Conservation (phyloP, 2,113 vertebrate genomes). For the Columbina picui region DNA sequence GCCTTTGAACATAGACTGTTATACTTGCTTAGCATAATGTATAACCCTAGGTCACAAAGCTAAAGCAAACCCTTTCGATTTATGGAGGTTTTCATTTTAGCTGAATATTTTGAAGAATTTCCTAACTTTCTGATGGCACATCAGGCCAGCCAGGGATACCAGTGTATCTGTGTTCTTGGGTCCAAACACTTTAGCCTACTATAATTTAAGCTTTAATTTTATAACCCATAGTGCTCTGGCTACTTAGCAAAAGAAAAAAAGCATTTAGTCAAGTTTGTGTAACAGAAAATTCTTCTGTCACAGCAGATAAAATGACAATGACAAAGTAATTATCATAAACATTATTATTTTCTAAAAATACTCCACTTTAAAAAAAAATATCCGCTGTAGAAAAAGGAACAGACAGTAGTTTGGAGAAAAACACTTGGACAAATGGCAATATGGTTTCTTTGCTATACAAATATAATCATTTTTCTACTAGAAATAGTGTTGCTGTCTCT, state of each 20-base stretch:
- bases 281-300: slow-evolving; percentile 4
- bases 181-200: slow-evolving; percentile 7
- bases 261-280: not conserved
- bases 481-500: not conserved
- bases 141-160: not conserved
- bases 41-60: slow-evolving; percentile 67
- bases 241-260: slow-evolving; percentile 23
- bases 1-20: slow-evolving; percentile 52
- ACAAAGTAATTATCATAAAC: slow-evolving; percentile 50
- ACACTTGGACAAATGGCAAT: not conserved
- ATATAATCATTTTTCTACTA: not conserved
- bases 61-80: slow-evolving; percentile 69
- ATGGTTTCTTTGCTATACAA: not conserved
- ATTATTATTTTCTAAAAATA: slow-evolving; percentile 24
- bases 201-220: slow-evolving; percentile 56
- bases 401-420: slow-evolving; percentile 14
- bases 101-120: slow-evolving; percentile 52
- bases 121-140: slow-evolving; percentile 33
- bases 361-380: not conserved
- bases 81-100: slow-evolving; percentile 57
- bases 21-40: slow-evolving; percentile 64
- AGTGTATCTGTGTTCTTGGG: not conserved
- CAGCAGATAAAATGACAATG: slow-evolving; percentile 29
- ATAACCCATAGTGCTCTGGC: not conserved
- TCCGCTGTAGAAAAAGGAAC: not conserved